A percentile compares a stretch with the other conserved stretches of the same genome.
Evolutionary conservation across 1,140 invertebrate species (phyloP).

Genomic region (Achroia grisella): DNA sequence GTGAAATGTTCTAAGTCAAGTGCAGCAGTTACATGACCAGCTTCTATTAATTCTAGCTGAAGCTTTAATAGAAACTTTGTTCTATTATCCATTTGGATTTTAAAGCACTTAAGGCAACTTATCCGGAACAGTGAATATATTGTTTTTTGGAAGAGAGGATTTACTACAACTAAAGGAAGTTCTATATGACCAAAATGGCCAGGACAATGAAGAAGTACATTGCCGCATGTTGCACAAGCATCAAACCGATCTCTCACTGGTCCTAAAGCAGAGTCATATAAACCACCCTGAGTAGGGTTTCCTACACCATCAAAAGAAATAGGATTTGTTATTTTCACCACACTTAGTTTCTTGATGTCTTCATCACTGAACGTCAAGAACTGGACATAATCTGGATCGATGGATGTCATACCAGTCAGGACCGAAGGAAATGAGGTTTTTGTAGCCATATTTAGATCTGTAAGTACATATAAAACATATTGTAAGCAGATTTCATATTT

Average conservation of each 20-base stretch:
- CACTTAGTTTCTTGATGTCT: slow-evolving; percentile 91
- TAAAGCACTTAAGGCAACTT: slow-evolving; percentile 82
- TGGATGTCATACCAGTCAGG: slow-evolving; percentile 35
- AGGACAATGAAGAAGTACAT: slow-evolving; percentile 81
- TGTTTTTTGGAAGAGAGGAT: slow-evolving; percentile 91
- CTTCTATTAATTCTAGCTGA: slow-evolving; percentile 84
- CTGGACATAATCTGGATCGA: slow-evolving; percentile 73
- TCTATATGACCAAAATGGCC: slow-evolving; percentile 98
- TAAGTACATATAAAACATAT: no score
- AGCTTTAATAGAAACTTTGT: slow-evolving; percentile 79
- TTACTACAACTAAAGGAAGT: slow-evolving; percentile 92
- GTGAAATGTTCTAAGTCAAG: slow-evolving; percentile 77
- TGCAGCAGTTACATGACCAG: slow-evolving; percentile 83
- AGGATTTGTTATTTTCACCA: slow-evolving; percentile 88
- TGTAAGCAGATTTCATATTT: no score
- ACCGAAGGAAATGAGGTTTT: slow-evolving; percentile 33
- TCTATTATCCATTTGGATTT: slow-evolving; percentile 81
- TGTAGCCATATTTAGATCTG: slow-evolving; percentile 46
- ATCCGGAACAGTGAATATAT: slow-evolving; percentile 80
- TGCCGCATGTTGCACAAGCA: slow-evolving; percentile 88
- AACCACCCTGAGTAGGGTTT: slow-evolving; percentile 86
- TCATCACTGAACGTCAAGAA: slow-evolving; percentile 85
- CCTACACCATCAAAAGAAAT: slow-evolving; percentile 90
- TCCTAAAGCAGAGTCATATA: slow-evolving; percentile 89
- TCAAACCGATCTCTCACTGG: slow-evolving; percentile 77